Base-by-base conservation (phyloP, 2,797 vertebrate genomes). In the Clarias fuscus region DNA sequence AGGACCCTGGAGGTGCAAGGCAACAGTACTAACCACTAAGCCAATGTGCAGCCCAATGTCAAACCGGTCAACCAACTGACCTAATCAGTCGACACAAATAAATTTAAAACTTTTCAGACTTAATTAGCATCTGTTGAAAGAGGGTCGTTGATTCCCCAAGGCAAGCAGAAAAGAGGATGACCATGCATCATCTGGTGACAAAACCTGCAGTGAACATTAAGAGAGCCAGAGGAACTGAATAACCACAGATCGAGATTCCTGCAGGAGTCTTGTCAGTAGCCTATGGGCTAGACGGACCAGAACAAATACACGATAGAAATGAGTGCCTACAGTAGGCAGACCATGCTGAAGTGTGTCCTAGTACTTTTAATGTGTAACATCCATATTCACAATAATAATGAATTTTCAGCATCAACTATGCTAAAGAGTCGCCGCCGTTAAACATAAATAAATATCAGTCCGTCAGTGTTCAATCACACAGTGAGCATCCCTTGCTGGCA, bases 401-500 rank as follows among this genome's bases (percentile, higher is more conserved):
- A 67, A n/a, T 80, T 65, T 40, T 68, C 53, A 20, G 53, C 48
- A 65, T 56, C 27, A 72, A 65, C 15, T 40, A 24, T 72, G 59
- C 22, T 82, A 17, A n/a, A 68, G 6, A 17, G 40, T 56, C 53
- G 62, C 11, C 61, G n/a, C 62, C 14, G 82, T 84, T 75, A 59
- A 78, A 70, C 58, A 64, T 71, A 89, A 24, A 24, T 20, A 24
- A 72, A 58, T 43, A n/a, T 56, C 67, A 62, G 67, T 40, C 67
- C 22, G 22, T 37, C 58, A 40, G 78, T 24, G 76, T 79, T 82
- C 27, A 81, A 64, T 77, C 43, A 2, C 72, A 40, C 81, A 77
- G 18, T 73, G 64, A 56, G 76, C 79, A 58, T 58, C 83, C 86
- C 88, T 89, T 81, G 80, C 86, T 83, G 73, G 89, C 85, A 83